These are phyloP conservation scores for Callitettix versicolor DNA, from an alignment of 1,140 invertebrate species.

Conservation along the genomic window DNA sequence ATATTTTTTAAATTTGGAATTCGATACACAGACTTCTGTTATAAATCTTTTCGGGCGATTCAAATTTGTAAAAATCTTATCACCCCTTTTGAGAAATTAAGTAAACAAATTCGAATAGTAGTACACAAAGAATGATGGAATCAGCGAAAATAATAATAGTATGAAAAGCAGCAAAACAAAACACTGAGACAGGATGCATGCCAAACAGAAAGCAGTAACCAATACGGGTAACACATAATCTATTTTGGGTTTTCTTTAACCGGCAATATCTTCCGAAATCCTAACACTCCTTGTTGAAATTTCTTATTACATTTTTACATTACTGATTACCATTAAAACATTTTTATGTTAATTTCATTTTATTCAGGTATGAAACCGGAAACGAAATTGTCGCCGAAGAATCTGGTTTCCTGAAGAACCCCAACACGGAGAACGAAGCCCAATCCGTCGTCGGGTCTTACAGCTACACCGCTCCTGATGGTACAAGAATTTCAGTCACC, in stretches of 20 bases:
- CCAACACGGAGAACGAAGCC: slow-evolving; percentile 41
- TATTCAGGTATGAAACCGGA: slow-evolving; percentile 47
- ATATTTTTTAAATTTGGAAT: too few relatives aligned
- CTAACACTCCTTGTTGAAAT: background rate
- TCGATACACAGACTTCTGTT: too few relatives aligned
- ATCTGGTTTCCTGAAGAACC: slow-evolving; percentile 54
- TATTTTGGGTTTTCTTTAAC: background rate
- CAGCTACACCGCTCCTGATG: slow-evolving; percentile 64
- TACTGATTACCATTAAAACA: background rate
- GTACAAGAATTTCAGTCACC: slow-evolving; percentile 50
- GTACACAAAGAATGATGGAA: too few relatives aligned
- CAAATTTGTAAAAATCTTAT: too few relatives aligned
- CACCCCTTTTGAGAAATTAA: too few relatives aligned
- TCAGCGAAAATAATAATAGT: too few relatives aligned
- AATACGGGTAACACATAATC: background rate
- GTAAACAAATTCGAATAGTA: too few relatives aligned
- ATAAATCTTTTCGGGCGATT: too few relatives aligned
- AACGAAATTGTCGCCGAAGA: slow-evolving; percentile 58
- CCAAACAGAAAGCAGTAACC: too few relatives aligned
- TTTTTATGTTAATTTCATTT: background rate
- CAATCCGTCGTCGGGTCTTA: slow-evolving; percentile 47
- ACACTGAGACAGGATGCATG: too few relatives aligned
- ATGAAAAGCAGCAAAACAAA: too few relatives aligned
- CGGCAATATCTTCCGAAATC: background rate
- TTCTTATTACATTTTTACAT: background rate